Percentiles rank a stretch among this genome's conserved stretches.
phyloP scores from a whole-genome alignment of 2,113 vertebrate genomes.

The Oenanthe melanoleuca region DNA sequence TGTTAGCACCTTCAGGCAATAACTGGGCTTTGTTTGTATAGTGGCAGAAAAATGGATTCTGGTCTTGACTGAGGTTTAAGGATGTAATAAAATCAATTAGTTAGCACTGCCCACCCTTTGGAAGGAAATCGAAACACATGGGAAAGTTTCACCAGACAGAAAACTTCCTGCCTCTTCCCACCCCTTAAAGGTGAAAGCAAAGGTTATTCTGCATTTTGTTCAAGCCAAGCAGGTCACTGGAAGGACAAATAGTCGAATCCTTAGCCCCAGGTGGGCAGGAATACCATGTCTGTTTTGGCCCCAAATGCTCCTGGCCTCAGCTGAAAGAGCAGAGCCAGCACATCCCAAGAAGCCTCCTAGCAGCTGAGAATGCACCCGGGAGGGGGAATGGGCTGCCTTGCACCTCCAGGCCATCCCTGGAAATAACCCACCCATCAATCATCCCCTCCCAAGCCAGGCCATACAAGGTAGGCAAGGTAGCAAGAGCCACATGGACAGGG shows the following conservation, averaged over 20 bases:
- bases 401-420: slow-evolving; percentile 75
- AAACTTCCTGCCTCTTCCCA: background rate
- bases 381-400: slow-evolving; percentile 76
- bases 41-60: slow-evolving; percentile 16
- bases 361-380: slow-evolving; percentile 83
- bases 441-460: slow-evolving; percentile 74
- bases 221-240: background rate
- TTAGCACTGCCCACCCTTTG: background rate
- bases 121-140: background rate
- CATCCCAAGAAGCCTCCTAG: slow-evolving; percentile 62
- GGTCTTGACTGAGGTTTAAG: slow-evolving; percentile 4
- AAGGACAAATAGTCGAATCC: background rate
- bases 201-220: background rate
- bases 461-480: slow-evolving; percentile 61
- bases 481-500: accelerated
- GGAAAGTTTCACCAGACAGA: background rate
- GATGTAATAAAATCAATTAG: slow-evolving; percentile 45
- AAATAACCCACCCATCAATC: slow-evolving; percentile 76
- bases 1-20: slow-evolving; percentile 43
- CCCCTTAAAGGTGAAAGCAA: background rate
- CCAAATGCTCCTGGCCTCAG: slow-evolving; percentile 39
- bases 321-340: slow-evolving; percentile 51
- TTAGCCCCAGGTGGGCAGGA: background rate
- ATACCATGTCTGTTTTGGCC: background rate
- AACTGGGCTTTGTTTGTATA: slow-evolving; percentile 33